These are phyloP conservation scores for Wasmannia auropunctata DNA, from an alignment of 1,140 invertebrate species.

Conservation along the genomic window DNA sequence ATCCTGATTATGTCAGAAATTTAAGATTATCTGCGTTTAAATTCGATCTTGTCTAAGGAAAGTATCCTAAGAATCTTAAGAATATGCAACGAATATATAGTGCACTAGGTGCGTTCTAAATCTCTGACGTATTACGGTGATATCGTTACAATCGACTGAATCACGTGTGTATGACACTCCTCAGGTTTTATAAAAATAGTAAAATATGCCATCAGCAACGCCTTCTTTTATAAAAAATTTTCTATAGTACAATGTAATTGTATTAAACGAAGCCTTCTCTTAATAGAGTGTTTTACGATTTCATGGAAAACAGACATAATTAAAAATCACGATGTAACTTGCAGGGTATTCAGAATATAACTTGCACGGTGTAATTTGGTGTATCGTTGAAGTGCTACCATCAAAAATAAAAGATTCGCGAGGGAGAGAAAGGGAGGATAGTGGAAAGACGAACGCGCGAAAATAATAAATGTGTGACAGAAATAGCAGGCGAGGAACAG, in stretches of 20 bases:
- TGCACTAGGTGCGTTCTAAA: not conserved
- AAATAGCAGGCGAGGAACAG: conserved; percentile 50
- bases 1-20: not conserved
- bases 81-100: not conserved
- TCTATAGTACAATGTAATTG: not conserved
- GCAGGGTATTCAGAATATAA: conserved; percentile 14
- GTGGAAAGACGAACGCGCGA: conserved; percentile 44
- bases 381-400: not conserved
- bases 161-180: not conserved
- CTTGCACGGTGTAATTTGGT: not conserved
- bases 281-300: not conserved
- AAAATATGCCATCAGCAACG: not conserved
- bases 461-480: conserved; percentile 65
- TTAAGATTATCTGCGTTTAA: not conserved
- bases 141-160: not conserved
- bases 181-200: not conserved
- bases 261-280: not conserved
- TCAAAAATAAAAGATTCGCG: conserved; percentile 6
- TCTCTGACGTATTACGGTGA: not conserved
- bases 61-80: not conserved
- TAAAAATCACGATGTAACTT: not conserved
- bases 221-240: not conserved
- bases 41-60: not conserved
- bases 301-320: not conserved
- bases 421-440: not conserved